phyloP scores from a whole-genome alignment of 2,888 invertebrate species.

The Xestia rhomboidea region DNA sequence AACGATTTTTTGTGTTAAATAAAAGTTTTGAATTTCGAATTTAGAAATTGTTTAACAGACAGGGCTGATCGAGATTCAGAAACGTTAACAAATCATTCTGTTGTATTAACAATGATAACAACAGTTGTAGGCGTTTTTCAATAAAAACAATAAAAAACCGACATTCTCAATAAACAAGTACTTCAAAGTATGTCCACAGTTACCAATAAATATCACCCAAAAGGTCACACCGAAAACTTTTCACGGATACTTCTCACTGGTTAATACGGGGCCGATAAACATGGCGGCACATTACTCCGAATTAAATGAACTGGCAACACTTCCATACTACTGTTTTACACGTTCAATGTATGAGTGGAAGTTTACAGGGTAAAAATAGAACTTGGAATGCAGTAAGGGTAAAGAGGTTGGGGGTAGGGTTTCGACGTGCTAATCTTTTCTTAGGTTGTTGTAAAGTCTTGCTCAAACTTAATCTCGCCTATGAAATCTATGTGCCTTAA shows the following conservation, averaged over 20 bases:
- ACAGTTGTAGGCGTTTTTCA: background rate
- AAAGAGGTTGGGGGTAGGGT: background rate
- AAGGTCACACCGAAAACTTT: constrained; percentile 59
- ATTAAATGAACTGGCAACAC: constrained; percentile 77
- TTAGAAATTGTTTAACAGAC: too few relatives aligned
- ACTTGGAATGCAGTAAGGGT: constrained; percentile 7
- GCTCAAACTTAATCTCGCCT: too few relatives aligned
- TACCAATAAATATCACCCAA: constrained; percentile 63
- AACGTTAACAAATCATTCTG: background rate
- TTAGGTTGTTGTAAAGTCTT: background rate
- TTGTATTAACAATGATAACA: background rate
- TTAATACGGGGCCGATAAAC: constrained; percentile 73
- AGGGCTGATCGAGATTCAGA: background rate
- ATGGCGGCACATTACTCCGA: constrained; percentile 76
- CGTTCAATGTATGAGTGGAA: constrained; percentile 29
- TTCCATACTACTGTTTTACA: constrained; percentile 44
- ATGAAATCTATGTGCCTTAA: background rate
- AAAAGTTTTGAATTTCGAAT: too few relatives aligned
- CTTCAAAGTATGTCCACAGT: constrained; percentile 19
- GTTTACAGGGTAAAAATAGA: constrained; percentile 31
- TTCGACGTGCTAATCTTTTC: background rate
- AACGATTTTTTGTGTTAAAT: too few relatives aligned
- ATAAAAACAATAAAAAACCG: background rate
- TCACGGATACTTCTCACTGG: constrained; percentile 70
- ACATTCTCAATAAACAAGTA: constrained; percentile 12